phyloP scores from a whole-genome alignment of 2,888 invertebrate genomes.

The Dermolepida albohirtum region DNA sequence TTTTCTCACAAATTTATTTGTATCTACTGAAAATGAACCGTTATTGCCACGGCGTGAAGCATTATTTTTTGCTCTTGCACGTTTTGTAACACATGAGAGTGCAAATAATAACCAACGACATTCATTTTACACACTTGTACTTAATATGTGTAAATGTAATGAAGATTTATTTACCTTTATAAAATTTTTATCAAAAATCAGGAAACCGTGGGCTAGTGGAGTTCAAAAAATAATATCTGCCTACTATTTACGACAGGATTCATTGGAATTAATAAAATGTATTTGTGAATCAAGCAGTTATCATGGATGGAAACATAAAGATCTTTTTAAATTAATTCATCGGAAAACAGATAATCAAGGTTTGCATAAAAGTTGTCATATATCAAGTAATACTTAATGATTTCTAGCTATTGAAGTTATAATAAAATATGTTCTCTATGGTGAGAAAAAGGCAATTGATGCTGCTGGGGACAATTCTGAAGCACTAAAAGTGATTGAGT shows the following conservation, averaged over 20 bases:
- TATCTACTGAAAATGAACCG: slow-evolving; percentile 52
- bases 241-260: slow-evolving; percentile 75
- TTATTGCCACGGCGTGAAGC: slow-evolving; percentile 52
- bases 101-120: slow-evolving; percentile 33
- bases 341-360: slow-evolving; percentile 67
- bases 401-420: slow-evolving; percentile 57
- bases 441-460: slow-evolving; percentile 67
- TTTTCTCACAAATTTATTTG: slow-evolving; percentile 50
- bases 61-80: slow-evolving; percentile 54
- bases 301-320: slow-evolving; percentile 79
- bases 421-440: slow-evolving; percentile 68
- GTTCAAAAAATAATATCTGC: slow-evolving; percentile 70
- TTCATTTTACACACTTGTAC: slow-evolving; percentile 46
- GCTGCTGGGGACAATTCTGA: slow-evolving; percentile 61
- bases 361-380: slow-evolving; percentile 58
- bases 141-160: slow-evolving; percentile 71
- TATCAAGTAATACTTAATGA: slow-evolving; percentile 2
- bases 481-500: slow-evolving; percentile 64
- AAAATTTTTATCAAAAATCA: slow-evolving; percentile 53
- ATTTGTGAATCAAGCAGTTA: slow-evolving; percentile 73
- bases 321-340: slow-evolving; percentile 75
- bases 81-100: slow-evolving; percentile 16
- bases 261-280: slow-evolving; percentile 73
- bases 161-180: slow-evolving; percentile 64
- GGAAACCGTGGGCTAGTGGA: slow-evolving; percentile 49